Evolutionary conservation across 2,113 vertebrate genomes (phyloP).

Genomic region (Cavia porcellus): DNA sequence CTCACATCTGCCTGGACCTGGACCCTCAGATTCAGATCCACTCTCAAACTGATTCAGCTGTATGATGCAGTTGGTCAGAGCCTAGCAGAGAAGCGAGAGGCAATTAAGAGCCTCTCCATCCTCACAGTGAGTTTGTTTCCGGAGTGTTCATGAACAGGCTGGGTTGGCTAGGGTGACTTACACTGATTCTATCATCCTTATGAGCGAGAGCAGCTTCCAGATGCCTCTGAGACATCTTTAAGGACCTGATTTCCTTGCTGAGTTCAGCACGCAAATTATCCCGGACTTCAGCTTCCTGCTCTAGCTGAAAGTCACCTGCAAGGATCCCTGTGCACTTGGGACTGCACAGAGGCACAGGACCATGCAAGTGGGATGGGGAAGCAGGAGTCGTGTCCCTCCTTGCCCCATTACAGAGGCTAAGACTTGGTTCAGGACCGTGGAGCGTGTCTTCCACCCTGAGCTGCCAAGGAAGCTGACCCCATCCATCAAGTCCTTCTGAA

Average conservation of each 20-base stretch:
- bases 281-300: conserved; percentile 92
- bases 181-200: conserved; percentile 96
- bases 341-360: not conserved
- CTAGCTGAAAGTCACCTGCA: conserved; percentile 88
- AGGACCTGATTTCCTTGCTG: conserved; percentile 93
- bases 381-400: not conserved
- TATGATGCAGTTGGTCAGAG: conserved; percentile 95
- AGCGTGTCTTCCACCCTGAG: not conserved
- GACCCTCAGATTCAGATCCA: conserved; percentile 84
- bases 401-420: not conserved
- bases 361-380: not conserved
- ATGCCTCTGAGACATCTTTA: conserved; percentile 94
- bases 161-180: conserved; percentile 79
- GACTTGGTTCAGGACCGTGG: not conserved
- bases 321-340: conserved; percentile 22
- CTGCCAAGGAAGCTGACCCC: not conserved
- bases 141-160: not conserved
- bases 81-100: conserved; percentile 86
- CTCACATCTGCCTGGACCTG: conserved; percentile 77
- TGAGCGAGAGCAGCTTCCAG: conserved; percentile 93
- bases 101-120: not conserved
- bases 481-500: not conserved
- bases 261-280: conserved; percentile 93
- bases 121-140: not conserved
- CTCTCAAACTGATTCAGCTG: conserved; percentile 92